Conservation (phyloP, 2,888 invertebrate genomes). For the Campopleginae sp. region DNA sequence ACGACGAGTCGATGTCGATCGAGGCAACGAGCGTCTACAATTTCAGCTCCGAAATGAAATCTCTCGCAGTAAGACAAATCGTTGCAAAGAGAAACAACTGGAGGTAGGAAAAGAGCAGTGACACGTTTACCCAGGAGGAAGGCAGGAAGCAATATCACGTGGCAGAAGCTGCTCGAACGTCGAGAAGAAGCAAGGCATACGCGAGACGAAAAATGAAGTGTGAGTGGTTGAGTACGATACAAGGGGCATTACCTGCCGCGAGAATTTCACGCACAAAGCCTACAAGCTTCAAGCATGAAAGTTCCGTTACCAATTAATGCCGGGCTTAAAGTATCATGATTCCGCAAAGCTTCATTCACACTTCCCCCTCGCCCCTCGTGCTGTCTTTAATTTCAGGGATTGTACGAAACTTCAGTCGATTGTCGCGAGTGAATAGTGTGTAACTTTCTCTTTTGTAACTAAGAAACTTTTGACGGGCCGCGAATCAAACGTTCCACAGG, state of each 20-base stretch:
- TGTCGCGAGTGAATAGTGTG: conserved; percentile 43
- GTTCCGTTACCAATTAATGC: conserved; percentile 65
- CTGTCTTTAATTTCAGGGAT: conserved; percentile 28
- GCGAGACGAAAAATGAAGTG: conserved; percentile 22
- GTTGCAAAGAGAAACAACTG: background rate
- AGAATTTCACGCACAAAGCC: conserved; percentile 60
- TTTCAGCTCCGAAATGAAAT: background rate
- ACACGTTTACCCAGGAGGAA: conserved; percentile 51
- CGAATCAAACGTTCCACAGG: background rate
- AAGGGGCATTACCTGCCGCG: conserved; percentile 49
- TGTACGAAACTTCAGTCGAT: conserved; percentile 58
- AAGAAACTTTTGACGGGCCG: conserved; percentile 5
- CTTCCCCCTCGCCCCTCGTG: conserved; percentile 6
- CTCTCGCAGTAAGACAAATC: background rate
- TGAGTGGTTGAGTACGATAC: conserved; percentile 16
- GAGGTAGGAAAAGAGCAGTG: conserved; percentile 9
- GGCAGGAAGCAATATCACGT: conserved; percentile 49
- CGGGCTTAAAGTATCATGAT: conserved; percentile 64
- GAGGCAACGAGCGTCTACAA: background rate
- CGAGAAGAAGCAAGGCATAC: conserved; percentile 30
- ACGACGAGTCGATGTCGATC: background rate
- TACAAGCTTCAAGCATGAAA: conserved; percentile 61
- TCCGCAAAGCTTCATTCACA: conserved; percentile 51
- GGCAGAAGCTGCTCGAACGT: conserved; percentile 12
- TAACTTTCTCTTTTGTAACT: conserved; percentile 26